phyloP scores from a whole-genome alignment of 2,797 vertebrate genomes.

The Huso huso region DNA sequence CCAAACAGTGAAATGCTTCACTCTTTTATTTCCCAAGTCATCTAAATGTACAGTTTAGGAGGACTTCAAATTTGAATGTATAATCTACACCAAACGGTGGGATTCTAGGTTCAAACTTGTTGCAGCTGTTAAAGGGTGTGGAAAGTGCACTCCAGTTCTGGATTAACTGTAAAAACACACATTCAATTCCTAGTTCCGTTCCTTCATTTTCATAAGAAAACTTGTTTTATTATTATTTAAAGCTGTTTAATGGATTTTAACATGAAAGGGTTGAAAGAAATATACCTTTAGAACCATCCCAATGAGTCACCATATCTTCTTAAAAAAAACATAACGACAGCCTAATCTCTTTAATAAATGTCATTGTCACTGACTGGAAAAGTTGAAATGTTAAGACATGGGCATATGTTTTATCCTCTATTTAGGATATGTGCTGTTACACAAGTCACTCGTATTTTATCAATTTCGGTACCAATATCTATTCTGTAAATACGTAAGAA shows the following conservation, averaged over 20 bases:
- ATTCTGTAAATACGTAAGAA: too few species aligned
- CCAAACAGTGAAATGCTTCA: too few species aligned
- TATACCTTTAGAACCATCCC: too few species aligned
- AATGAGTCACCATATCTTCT: too few species aligned
- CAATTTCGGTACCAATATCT: too few species aligned
- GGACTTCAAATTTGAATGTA: too few species aligned
- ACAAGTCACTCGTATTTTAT: too few species aligned
- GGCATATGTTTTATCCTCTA: conserved; percentile 11
- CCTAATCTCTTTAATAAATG: conserved; percentile 35
- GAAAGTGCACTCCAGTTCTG: conserved; percentile 13
- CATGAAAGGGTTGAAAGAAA: too few species aligned
- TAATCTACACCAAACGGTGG: neutral
- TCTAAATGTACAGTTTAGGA: too few species aligned
- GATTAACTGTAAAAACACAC: conserved; percentile 22
- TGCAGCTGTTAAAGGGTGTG: conserved; percentile 15
- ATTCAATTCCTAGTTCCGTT: neutral
- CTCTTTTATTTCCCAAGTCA: too few species aligned
- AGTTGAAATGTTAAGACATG: conserved; percentile 16
- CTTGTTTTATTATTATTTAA: neutral
- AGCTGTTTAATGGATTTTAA: neutral
- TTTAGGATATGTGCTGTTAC: too few species aligned
- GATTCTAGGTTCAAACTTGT: conserved; percentile 7
- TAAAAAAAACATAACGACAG: neutral
- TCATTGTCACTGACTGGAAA: conserved; percentile 22
- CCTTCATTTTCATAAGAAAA: too few species aligned